Conservation (phyloP, 2,113 vertebrate species). For the Caloenas nicobarica region DNA sequence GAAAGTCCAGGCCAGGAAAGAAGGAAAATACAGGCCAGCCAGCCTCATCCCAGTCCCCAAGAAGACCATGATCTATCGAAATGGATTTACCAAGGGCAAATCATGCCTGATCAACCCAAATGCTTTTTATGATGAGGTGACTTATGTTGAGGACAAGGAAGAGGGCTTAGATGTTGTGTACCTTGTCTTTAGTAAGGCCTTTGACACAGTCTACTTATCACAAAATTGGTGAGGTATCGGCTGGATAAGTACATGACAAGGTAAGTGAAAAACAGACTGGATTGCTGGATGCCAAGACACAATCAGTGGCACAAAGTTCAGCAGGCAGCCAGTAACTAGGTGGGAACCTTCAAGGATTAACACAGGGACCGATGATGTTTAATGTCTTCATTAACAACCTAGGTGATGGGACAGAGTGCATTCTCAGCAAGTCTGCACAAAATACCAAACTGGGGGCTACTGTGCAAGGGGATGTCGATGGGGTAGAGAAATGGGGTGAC, state of each 20-base stretch:
- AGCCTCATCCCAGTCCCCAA: too few relatives aligned
- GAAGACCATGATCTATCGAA: too few relatives aligned
- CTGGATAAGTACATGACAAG: not conserved
- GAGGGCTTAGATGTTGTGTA: rapidly evolving
- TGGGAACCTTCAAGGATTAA: not conserved
- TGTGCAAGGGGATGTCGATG: not conserved
- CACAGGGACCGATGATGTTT: rapidly evolving
- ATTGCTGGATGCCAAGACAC: not conserved
- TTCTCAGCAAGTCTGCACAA: not conserved
- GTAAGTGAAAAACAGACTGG: not conserved
- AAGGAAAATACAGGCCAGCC: not conserved
- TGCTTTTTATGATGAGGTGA: rapidly evolving
- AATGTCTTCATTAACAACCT: not conserved
- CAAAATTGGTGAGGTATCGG: not conserved
- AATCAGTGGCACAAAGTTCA: not conserved
- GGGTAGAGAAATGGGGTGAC: not conserved
- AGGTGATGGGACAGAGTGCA: not conserved
- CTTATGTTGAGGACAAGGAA: not conserved
- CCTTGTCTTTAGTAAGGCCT: not conserved
- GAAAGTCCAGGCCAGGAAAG: not conserved
- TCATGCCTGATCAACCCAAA: not conserved
- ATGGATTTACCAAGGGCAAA: too few relatives aligned
- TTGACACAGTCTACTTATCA: not conserved
- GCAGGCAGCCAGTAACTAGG: not conserved
- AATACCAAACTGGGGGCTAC: not conserved